Evolutionary conservation across 1,140 invertebrate species (phyloP), one percentile per base, ranked within the genome.

Genomic region (Oppia nitens): DNA sequence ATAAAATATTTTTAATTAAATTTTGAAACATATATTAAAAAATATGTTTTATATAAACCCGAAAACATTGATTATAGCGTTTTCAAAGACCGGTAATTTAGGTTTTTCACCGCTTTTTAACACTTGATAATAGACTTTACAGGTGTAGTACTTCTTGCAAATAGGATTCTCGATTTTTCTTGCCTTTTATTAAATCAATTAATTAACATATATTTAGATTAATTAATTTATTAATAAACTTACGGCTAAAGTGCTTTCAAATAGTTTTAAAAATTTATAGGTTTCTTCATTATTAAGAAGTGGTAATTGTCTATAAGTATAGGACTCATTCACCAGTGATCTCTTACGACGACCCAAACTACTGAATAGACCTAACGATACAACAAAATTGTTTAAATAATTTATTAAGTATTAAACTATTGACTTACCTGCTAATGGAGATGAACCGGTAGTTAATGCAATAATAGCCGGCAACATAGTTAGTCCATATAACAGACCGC

Each of bases 61-160:
- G 25, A 62, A 53, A 14, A 55, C 48, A 50, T 62, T 49, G 20
- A 62, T 20, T 1, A 62, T 11, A 3, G 60, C 60, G n/a, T 24
- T 61, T 28, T 62, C 60, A 23, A 60, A 54, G 23, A 26, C 29
- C 11, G 50, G 14, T 40, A 62, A 55, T 26, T 21, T 62, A 11
- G 51, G 55, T 25, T 12, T 21, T 12, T 48, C 28, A 25, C 45
- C 60, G 3, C 45, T 45, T 29, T 47, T 40, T 12, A 62, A 20
- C 6, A 55, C 56, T 9, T 24, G 47, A 28, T 50, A 52, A 27
- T 53, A 60, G n/a, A 62, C 60, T 62, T 59, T 57, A 27, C 60
- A 62, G 1, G 50, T 28, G 52, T 58, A 58, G 21, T 62, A 55
- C 9, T 40, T 17, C 25, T 59, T 57, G 47, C 60, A 62, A 23